Evolutionary conservation across 2,888 invertebrate species (phyloP).

Genomic region (Aleiodes leptofemur): DNA sequence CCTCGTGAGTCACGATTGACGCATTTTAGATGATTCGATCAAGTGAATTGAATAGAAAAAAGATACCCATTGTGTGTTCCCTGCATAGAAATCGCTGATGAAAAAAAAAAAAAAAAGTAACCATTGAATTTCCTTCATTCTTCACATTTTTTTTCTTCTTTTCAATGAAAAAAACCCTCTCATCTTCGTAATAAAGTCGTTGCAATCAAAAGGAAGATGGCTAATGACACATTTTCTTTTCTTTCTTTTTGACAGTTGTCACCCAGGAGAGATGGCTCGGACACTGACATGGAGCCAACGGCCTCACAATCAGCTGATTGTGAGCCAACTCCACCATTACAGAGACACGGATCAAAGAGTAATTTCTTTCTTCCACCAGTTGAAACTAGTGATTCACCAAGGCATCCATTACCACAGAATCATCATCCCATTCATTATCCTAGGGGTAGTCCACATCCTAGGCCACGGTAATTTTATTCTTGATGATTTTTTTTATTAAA

Average conservation of each 20-base stretch:
- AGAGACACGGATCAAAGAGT: constrained; percentile 89
- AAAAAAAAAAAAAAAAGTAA: constrained; percentile 19
- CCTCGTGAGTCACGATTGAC: constrained; percentile 43
- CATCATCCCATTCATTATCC: constrained; percentile 79
- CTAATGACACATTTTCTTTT: neutral
- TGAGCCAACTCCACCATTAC: constrained; percentile 91
- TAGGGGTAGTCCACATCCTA: constrained; percentile 88
- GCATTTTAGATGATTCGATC: constrained; percentile 14
- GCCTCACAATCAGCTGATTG: constrained; percentile 95
- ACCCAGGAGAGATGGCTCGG: constrained; percentile 88
- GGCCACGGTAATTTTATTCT: constrained; percentile 78
- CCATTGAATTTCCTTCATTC: neutral
- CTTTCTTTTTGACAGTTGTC: constrained; percentile 80
- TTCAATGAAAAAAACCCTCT: neutral
- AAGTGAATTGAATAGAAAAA: constrained; percentile 12
- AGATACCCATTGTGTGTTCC: neutral
- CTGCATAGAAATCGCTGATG: constrained; percentile 11
- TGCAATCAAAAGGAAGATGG: no score
- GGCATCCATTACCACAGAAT: constrained; percentile 75
- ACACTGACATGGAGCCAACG: constrained; percentile 91
- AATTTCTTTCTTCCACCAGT: constrained; percentile 90
- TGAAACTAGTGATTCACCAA: constrained; percentile 75
- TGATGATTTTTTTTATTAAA: neutral
- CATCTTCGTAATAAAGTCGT: no score
- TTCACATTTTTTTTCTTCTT: neutral